phyloP scores from a whole-genome alignment of 2,888 invertebrate species.

The Hipparchia semele region DNA sequence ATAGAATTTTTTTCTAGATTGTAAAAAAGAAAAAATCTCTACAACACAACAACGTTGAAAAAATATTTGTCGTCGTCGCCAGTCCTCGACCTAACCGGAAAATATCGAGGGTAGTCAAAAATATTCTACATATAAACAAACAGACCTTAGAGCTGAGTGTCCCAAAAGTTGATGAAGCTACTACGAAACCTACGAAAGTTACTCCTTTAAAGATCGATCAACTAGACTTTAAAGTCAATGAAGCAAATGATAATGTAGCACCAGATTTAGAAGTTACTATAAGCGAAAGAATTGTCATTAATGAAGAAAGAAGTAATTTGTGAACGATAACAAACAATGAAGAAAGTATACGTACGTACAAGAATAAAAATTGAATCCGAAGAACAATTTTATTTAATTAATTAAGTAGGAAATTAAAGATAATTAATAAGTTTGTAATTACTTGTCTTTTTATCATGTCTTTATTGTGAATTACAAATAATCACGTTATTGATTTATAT shows the following conservation, averaged over 20 bases:
- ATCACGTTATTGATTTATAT: too few relatives aligned
- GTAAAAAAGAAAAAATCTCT: conserved; percentile 49
- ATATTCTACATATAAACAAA: conserved; percentile 69
- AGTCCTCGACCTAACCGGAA: conserved; percentile 66
- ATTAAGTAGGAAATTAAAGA: background rate
- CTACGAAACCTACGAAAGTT: conserved; percentile 70
- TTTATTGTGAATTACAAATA: background rate
- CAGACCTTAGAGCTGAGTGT: conserved; percentile 66
- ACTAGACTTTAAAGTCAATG: conserved; percentile 21
- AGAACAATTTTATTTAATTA: background rate
- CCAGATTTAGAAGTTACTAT: background rate
- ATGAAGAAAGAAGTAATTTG: conserved; percentile 10
- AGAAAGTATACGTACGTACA: background rate
- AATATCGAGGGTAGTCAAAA: conserved; percentile 60
- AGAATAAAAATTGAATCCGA: background rate
- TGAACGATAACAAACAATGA: background rate
- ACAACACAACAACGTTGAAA: conserved; percentile 63
- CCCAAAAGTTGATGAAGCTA: conserved; percentile 63
- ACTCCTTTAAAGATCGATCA: conserved; percentile 67
- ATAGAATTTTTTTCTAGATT: conserved; percentile 50
- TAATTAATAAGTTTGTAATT: background rate
- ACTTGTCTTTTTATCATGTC: conserved; percentile 9
- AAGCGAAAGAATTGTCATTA: conserved; percentile 5
- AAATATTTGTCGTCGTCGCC: conserved; percentile 67
- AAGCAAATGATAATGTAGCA: conserved; percentile 4